These are phyloP conservation scores for Synergus umbraculus DNA, from an alignment of 2,888 invertebrate genomes.

Conservation along the genomic window DNA sequence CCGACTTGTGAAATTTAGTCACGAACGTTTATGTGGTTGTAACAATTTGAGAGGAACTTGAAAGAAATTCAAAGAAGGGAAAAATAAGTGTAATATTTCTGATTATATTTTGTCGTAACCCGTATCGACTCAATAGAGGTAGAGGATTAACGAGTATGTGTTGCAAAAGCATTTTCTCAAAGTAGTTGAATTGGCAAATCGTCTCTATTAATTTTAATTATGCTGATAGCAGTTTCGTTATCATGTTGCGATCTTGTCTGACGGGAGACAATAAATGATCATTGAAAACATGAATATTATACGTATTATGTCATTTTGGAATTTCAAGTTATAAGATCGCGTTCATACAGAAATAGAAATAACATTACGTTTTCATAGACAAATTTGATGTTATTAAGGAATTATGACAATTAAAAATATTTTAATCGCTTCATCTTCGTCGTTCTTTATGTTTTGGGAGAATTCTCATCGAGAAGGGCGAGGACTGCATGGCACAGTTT, in stretches of 20 bases:
- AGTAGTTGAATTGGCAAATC: conserved; percentile 5
- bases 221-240: conserved; percentile 16
- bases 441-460: not conserved
- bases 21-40: not conserved
- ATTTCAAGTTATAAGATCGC: not conserved
- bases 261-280: conserved; percentile 2
- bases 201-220: conserved; percentile 31
- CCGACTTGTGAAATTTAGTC: not conserved
- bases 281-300: not conserved
- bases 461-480: conserved; percentile 18
- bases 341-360: not conserved
- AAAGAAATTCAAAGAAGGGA: too few species aligned
- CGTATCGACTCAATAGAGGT: not conserved
- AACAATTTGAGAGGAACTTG: too few species aligned
- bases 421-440: not conserved
- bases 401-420: not conserved
- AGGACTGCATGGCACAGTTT: conserved; percentile 38
- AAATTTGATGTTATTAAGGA: not conserved
- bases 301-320: not conserved
- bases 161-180: conserved; percentile 6
- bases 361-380: not conserved
- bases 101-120: too few species aligned
- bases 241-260: conserved; percentile 17
- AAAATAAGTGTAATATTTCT: too few species aligned
- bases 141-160: not conserved